Evolutionary conservation across 2,797 vertebrate genomes (phyloP).

Genomic region (Pseudochaenichthys georgianus): DNA sequence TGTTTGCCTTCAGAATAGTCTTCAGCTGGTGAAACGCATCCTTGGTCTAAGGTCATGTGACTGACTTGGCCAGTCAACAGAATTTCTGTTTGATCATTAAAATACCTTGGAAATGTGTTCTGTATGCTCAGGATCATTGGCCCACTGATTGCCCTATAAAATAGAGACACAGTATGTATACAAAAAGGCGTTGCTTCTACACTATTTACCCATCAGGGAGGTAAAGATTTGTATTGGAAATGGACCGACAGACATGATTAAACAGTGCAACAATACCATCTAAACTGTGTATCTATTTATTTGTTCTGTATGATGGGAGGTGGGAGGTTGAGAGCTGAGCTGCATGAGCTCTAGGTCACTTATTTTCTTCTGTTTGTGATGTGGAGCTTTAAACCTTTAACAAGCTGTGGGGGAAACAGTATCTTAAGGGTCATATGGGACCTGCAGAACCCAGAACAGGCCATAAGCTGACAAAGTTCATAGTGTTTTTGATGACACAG

Average conservation of each 20-base stretch:
- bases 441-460: not conserved
- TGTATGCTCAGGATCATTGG: too few relatives aligned
- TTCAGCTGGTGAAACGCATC: too few relatives aligned
- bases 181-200: too few relatives aligned
- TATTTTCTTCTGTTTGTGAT: not conserved
- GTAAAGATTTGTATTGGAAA: too few relatives aligned
- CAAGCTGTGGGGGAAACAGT: conserved; percentile 2
- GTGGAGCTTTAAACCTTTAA: not conserved
- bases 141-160: too few relatives aligned
- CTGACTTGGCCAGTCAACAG: too few relatives aligned
- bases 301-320: not conserved
- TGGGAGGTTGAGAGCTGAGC: not conserved
- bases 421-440: not conserved
- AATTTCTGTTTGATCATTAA: too few relatives aligned
- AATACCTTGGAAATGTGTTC: too few relatives aligned
- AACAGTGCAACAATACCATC: not conserved
- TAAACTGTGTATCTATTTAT: not conserved
- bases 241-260: not conserved
- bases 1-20: too few relatives aligned
- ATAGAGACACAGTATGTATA: too few relatives aligned
- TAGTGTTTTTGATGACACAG: not conserved
- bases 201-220: too few relatives aligned
- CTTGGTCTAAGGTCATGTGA: too few relatives aligned
- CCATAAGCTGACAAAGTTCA: not conserved
- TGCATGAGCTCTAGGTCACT: not conserved